A percentile compares a stretch with the other conserved stretches of the same genome.
These are phyloP conservation scores for Etheostoma nigrum DNA, from an alignment of 2,797 vertebrate species.

Conservation along the genomic window DNA sequence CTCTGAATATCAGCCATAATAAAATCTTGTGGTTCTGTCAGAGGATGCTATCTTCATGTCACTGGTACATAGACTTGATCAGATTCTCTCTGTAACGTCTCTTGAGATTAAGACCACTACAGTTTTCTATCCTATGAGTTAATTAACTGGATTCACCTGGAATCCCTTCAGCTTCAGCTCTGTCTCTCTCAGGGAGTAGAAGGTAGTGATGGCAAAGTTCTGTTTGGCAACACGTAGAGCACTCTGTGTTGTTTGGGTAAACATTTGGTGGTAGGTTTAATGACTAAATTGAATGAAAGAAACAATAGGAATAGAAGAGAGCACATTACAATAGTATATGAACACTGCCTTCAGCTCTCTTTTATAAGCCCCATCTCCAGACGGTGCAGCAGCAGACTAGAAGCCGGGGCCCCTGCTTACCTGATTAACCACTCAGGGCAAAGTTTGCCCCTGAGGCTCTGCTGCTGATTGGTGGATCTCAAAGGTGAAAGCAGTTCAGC, in stretches of 20 bases:
- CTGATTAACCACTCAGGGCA: constrained; percentile 52
- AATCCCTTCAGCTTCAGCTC: background rate
- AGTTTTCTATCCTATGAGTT: background rate
- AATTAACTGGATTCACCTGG: background rate
- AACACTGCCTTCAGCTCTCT: constrained; percentile 3
- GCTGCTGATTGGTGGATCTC: constrained; percentile 55
- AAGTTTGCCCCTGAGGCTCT: constrained; percentile 53
- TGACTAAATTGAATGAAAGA: background rate
- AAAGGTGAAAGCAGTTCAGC: constrained; percentile 59
- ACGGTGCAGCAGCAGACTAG: constrained; percentile 3
- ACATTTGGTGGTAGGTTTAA: background rate
- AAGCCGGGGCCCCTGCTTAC: constrained; percentile 31
- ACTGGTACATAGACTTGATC: background rate
- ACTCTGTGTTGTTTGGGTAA: background rate
- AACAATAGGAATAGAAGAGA: background rate
- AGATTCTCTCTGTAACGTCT: background rate
- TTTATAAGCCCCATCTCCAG: constrained; percentile 21
- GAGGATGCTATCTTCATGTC: background rate
- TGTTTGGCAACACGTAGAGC: background rate
- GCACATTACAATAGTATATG: background rate
- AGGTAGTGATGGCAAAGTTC: background rate
- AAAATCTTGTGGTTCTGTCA: constrained; percentile 9
- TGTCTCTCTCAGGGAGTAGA: background rate
- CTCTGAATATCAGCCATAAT: background rate
- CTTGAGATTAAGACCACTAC: background rate